A percentile compares a stretch with the other conserved stretches of the same genome.
These are phyloP conservation scores for Xanthia togata DNA, from an alignment of 2,888 invertebrate species.

Conservation along the genomic window DNA sequence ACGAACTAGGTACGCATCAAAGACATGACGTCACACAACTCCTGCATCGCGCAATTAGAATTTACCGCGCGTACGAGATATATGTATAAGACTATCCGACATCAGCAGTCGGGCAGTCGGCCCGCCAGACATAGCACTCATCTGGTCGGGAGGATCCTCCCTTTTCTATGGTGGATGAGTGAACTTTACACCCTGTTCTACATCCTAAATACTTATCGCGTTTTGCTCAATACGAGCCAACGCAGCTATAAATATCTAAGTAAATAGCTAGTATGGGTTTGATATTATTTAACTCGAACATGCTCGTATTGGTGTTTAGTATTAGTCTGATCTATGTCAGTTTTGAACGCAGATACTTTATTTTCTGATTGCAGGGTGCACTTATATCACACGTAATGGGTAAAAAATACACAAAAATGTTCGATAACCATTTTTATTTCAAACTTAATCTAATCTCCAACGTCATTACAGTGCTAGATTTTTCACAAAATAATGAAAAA, in stretches of 20 bases:
- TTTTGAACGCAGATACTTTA: neutral
- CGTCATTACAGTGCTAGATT: conserved; percentile 78
- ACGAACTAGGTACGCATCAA: too few species aligned
- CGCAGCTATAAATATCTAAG: neutral
- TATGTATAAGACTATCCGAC: too few species aligned
- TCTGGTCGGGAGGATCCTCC: too few species aligned
- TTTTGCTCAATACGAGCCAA: neutral
- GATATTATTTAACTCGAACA: neutral
- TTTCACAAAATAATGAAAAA: conserved; percentile 69
- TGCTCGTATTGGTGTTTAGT: neutral
- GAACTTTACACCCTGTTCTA: too few species aligned
- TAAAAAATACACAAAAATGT: conserved; percentile 66
- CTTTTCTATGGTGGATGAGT: too few species aligned
- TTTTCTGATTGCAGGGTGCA: neutral
- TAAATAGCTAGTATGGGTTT: neutral
- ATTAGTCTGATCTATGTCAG: neutral
- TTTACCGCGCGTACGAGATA: too few species aligned
- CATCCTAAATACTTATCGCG: neutral
- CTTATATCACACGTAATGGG: neutral
- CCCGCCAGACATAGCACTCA: too few species aligned
- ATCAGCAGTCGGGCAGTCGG: too few species aligned
- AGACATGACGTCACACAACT: too few species aligned
- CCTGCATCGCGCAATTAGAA: too few species aligned
- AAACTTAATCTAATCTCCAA: conserved; percentile 87
- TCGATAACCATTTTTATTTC: conserved; percentile 86